A percentile compares a stretch with the other conserved stretches of the same genome.
Evolutionary conservation across 2,797 vertebrate genomes (phyloP).

Genomic region (Sebastes cheni): DNA sequence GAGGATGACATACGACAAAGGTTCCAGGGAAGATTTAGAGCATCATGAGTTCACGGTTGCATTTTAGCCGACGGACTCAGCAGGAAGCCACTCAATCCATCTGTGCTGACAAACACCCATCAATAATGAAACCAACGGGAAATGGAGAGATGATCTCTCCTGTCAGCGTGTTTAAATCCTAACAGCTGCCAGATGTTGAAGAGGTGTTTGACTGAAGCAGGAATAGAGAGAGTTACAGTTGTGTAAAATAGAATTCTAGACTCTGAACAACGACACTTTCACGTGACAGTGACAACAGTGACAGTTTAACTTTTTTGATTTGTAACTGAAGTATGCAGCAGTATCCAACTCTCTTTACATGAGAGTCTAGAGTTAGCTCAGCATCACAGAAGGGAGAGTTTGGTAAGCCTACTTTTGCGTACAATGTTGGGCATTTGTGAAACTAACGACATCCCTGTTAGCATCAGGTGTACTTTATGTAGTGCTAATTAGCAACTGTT

Average conservation of each 20-base stretch:
- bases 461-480: background rate
- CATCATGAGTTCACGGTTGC: constrained; percentile 27
- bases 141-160: constrained; percentile 24
- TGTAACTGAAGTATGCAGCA: background rate
- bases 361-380: background rate
- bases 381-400: background rate
- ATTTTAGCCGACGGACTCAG: constrained; percentile 10
- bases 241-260: background rate
- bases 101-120: constrained; percentile 42
- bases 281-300: background rate
- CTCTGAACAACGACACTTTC: background rate
- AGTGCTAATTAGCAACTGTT: background rate
- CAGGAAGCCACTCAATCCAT: constrained; percentile 34
- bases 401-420: background rate
- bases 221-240: background rate
- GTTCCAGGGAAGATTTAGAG: constrained; percentile 16
- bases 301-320: background rate
- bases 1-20: constrained; percentile 1
- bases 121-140: constrained; percentile 50
- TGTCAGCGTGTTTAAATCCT: constrained; percentile 8
- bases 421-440: background rate
- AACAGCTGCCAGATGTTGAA: constrained; percentile 25
- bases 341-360: background rate
- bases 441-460: background rate
- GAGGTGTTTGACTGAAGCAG: background rate